Base-by-base conservation (phyloP, 1,140 invertebrate genomes). In the Cyphomyrmex costatus region DNA sequence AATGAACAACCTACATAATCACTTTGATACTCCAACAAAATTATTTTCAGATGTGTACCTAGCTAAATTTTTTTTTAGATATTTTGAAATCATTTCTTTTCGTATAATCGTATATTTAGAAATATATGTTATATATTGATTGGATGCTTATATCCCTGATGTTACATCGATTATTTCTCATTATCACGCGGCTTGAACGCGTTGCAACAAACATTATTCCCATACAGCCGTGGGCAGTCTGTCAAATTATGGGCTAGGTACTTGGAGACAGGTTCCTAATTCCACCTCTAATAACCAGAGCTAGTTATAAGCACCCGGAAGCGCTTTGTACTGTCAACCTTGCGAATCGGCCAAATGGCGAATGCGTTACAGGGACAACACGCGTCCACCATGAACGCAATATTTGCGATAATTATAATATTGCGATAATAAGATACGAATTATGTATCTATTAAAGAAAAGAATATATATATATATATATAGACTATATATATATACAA, bases 211-310 rank as follows among this genome's bases (percentile, higher is more conserved):
- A 33, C 60, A 1, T 27, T 27, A 24, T n/a, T 10, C 4, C 66
- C 24, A n/a, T 16, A 53, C 33, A 33, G 79, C 68, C 68, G 36
- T 46, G 36, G 53, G 53, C 79, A 83, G 36, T 83, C 68, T 73
- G 36, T 73, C 66, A 73, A 83, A 83, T 83, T 83, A 83, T 3
- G 36, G 51, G 16, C 2, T 51, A 49, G 24, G 36, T 73, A 61
- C 51, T 82, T 53, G 78, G 49, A 80, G 66, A 71, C 66, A 30
- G 66, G 6, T 2, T 68, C 53, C 79, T 83, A 83, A 83, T 83
- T 46, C 53, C 68, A 68, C 16, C 56, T 83, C 79, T 83, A 83
- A 83, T 83, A 83, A 73, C 53, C 79, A 36, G 79, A 12, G 21
- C 24, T 60, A 58, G 30, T 53, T 19, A 33, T 68, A 49, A 24